Evolutionary conservation across 1,140 invertebrate species (phyloP).

Genomic region (Meloidogyne floridensis): DNA sequence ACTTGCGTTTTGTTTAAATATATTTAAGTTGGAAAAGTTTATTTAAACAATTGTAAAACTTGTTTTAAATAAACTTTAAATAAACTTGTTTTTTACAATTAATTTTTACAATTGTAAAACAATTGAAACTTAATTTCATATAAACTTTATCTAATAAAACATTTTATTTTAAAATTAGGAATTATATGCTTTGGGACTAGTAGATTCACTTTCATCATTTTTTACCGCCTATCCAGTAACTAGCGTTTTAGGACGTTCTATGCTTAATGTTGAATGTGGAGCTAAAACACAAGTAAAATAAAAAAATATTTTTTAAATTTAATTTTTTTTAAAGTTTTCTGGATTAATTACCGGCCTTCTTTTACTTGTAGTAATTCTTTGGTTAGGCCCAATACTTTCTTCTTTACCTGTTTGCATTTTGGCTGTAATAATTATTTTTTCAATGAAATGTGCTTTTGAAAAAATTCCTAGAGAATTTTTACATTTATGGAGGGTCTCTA

Average conservation of each 20-base stretch:
- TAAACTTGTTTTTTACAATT: too few relatives aligned
- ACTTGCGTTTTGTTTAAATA: neutral
- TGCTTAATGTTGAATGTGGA: constrained; percentile 69
- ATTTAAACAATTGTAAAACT: neutral
- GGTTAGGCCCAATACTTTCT: constrained; percentile 67
- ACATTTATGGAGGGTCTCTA: constrained; percentile 54
- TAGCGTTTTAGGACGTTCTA: constrained; percentile 63
- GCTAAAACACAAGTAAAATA: constrained; percentile 65
- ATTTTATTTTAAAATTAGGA: constrained; percentile 65
- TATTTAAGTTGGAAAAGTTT: neutral
- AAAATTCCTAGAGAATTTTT: constrained; percentile 49
- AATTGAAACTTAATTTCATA: too few relatives aligned
- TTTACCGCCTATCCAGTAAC: constrained; percentile 69
- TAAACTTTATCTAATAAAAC: too few relatives aligned
- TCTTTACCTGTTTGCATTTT: constrained; percentile 66
- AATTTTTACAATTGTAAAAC: too few relatives aligned
- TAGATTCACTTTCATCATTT: constrained; percentile 69
- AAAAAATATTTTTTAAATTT: neutral
- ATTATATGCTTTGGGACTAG: constrained; percentile 69
- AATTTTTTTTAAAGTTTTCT: constrained; percentile 49
- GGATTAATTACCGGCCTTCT: constrained; percentile 48
- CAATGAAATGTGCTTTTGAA: constrained; percentile 48
- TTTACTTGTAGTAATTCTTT: constrained; percentile 69
- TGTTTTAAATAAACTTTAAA: neutral
- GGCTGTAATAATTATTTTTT: constrained; percentile 54